Conservation (phyloP, 1,140 invertebrate genomes). For the Drosophila nikananu region DNA sequence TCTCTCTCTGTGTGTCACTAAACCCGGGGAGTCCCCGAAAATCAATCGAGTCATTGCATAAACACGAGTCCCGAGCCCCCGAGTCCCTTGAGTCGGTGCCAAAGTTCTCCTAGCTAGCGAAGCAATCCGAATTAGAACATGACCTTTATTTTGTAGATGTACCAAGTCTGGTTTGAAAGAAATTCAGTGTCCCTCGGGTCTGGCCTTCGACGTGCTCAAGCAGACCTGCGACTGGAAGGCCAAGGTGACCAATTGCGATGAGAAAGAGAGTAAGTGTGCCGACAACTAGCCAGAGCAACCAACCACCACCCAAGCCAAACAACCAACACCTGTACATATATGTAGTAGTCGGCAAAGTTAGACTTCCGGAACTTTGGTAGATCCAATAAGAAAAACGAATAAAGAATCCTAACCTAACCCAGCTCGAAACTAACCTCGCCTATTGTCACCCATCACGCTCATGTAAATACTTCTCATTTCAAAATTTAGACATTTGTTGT, state of each 20-base stretch:
- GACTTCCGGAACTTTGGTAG: conserved; percentile 71
- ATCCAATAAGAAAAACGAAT: conserved; percentile 21
- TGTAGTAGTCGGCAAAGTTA: conserved; percentile 49
- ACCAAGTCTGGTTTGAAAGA: conserved; percentile 96
- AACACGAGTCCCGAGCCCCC: conserved; percentile 26
- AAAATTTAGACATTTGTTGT: conserved; percentile 78
- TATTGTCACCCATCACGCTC: conserved; percentile 33
- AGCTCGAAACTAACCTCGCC: conserved; percentile 33
- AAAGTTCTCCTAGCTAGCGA: conserved; percentile 74
- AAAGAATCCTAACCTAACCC: conserved; percentile 19
- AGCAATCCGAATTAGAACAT: conserved; percentile 54
- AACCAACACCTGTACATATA: conserved; percentile 53
- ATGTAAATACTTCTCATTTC: conserved; percentile 72
- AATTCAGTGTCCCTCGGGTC: conserved; percentile 96
- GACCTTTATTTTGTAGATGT: conserved; percentile 89
- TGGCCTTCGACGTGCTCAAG: conserved; percentile 98
- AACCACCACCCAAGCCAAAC: conserved; percentile 33
- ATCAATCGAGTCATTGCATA: conserved; percentile 69
- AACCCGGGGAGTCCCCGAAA: conserved; percentile 39
- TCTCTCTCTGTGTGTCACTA: conserved; percentile 68
- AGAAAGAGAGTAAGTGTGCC: conserved; percentile 96
- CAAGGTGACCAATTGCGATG: conserved; percentile 98
- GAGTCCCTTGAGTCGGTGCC: conserved; percentile 33
- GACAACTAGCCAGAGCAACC: conserved; percentile 39
- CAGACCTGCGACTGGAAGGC: conserved; percentile 99